These are phyloP conservation scores for Dryomyza anilis DNA, from an alignment of 2,888 invertebrate genomes.

Conservation along the genomic window DNA sequence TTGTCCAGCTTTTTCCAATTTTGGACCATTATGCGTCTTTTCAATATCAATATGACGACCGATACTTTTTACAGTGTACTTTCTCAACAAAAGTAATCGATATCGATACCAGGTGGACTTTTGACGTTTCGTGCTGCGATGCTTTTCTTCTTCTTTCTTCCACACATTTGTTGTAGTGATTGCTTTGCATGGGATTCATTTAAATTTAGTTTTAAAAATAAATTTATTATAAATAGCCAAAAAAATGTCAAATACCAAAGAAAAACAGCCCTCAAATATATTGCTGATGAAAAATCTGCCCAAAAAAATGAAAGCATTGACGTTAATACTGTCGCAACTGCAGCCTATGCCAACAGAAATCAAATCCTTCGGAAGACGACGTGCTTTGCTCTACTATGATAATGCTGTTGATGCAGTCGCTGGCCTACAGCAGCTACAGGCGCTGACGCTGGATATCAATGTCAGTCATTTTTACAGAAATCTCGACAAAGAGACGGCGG, in stretches of 20 bases:
- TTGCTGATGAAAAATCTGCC: slow-evolving; percentile 51
- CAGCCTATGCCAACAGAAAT: slow-evolving; percentile 41
- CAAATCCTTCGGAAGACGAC: slow-evolving; percentile 46
- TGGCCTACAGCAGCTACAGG: slow-evolving; percentile 41
- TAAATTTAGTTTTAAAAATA: no score
- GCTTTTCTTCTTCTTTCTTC: no score
- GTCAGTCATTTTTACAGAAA: slow-evolving; percentile 30
- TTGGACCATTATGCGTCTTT: no score
- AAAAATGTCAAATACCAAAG: slow-evolving; percentile 26
- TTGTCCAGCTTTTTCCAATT: no score
- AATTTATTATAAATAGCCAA: no score
- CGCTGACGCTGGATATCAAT: slow-evolving; percentile 24
- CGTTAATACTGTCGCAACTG: slow-evolving; percentile 38
- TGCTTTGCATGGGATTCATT: no score
- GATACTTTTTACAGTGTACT: no score
- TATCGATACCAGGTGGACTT: no score
- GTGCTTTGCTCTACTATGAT: slow-evolving; percentile 43
- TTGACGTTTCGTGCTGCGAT: no score
- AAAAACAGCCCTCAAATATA: slow-evolving; percentile 32
- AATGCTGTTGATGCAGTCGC: slow-evolving; percentile 35
- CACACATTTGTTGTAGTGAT: no score
- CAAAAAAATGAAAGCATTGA: slow-evolving; percentile 42
- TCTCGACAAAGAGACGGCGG: slow-evolving; percentile 5
- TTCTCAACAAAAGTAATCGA: no score
- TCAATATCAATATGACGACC: no score